Percentiles rank a stretch among this genome's conserved stretches.
Conservation (phyloP, 2,113 vertebrate species). For the Theristicus caerulescens region DNA sequence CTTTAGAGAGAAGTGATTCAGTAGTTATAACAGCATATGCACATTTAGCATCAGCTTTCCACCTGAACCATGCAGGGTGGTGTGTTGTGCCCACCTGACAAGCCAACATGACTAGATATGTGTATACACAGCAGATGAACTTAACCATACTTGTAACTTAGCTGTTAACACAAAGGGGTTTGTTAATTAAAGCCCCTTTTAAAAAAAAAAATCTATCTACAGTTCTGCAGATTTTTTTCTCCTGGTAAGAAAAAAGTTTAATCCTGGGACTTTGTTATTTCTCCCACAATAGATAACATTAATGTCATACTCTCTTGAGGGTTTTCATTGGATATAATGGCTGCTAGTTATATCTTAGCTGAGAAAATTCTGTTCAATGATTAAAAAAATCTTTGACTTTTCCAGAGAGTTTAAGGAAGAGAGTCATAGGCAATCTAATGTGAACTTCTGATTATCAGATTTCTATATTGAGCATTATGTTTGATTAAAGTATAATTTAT, state of each 20-base stretch:
- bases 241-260: neutral
- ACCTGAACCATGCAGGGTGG: neutral
- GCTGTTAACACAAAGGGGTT: neutral
- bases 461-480: neutral
- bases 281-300: neutral
- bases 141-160: neutral
- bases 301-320: neutral
- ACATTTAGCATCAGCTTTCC: neutral
- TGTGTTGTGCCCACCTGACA: neutral
- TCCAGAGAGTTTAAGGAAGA: neutral
- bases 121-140: neutral
- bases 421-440: neutral
- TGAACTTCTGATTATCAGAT: neutral
- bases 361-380: neutral
- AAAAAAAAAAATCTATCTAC: no score
- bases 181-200: neutral
- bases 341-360: neutral
- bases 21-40: neutral
- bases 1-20: neutral
- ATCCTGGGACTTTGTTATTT: neutral
- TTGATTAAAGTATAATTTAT: neutral
- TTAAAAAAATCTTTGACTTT: neutral
- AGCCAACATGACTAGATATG: neutral
- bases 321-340: neutral
- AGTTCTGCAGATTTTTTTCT: neutral